Conservation (phyloP, 2,113 vertebrate species). For the Hystrix brachyura region DNA sequence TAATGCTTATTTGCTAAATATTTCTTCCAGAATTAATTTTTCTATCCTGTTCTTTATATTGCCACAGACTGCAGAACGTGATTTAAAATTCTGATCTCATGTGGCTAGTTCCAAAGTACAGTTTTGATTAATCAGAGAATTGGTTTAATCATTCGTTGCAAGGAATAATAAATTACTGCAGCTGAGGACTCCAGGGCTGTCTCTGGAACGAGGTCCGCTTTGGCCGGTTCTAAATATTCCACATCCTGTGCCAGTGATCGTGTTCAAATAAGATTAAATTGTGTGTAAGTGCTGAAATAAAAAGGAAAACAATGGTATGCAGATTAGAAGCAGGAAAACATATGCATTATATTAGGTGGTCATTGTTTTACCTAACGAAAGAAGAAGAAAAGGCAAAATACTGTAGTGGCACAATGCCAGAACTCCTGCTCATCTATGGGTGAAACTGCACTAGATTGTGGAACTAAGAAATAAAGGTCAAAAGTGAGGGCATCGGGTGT, state of each 20-base stretch:
- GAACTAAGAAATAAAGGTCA: neutral
- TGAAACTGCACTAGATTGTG: neutral
- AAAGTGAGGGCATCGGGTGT: neutral
- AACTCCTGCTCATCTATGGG: neutral
- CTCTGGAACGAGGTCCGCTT: constrained; percentile 65
- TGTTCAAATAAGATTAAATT: constrained; percentile 78
- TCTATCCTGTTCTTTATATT: constrained; percentile 75
- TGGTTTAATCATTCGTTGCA: constrained; percentile 87
- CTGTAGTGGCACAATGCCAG: neutral
- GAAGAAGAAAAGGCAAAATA: constrained; percentile 55
- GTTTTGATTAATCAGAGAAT: constrained; percentile 88
- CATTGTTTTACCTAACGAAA: constrained; percentile 80
- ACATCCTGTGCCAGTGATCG: neutral
- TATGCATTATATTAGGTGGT: constrained; percentile 72
- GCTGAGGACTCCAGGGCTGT: constrained; percentile 70
- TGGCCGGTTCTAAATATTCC: constrained; percentile 72
- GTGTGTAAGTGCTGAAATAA: constrained; percentile 70
- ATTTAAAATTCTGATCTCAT: constrained; percentile 87
- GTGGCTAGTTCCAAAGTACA: constrained; percentile 77
- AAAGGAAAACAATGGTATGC: constrained; percentile 77
- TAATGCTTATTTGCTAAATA: constrained; percentile 85
- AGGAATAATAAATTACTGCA: constrained; percentile 84
- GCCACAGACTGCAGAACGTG: neutral
- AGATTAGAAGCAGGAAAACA: constrained; percentile 70
- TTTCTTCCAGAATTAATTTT: constrained; percentile 85